Percentiles rank a stretch among this genome's conserved stretches.
Evolutionary conservation across 2,797 vertebrate genomes (phyloP).

Genomic region (Acanthurus leucopareius): DNA sequence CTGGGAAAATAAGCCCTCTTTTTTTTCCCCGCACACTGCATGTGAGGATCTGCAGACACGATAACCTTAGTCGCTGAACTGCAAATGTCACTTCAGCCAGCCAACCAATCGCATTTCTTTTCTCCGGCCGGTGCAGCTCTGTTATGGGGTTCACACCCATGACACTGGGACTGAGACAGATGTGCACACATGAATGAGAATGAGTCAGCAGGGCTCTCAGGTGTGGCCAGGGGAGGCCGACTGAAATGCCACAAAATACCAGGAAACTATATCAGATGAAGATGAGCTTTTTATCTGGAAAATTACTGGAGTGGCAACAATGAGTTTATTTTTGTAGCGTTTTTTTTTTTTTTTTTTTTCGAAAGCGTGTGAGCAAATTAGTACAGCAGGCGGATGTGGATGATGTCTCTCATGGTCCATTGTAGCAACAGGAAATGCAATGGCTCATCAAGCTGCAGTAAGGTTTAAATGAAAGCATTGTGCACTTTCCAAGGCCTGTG

Average conservation of each 20-base stretch:
- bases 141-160: constrained; percentile 59
- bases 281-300: background rate
- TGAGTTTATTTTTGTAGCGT: constrained; percentile 5
- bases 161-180: constrained; percentile 64
- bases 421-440: constrained; percentile 30
- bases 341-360: background rate
- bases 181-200: constrained; percentile 77
- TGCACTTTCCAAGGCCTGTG: background rate
- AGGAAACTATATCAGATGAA: constrained; percentile 47
- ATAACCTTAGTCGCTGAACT: constrained; percentile 77
- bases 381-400: background rate
- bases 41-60: constrained; percentile 63
- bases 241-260: constrained; percentile 68
- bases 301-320: constrained; percentile 6
- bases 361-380: constrained; percentile 47
- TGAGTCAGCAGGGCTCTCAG: constrained; percentile 72
- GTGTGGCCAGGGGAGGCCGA: constrained; percentile 56
- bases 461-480: constrained; percentile 11
- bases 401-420: constrained; percentile 5
- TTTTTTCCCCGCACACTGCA: constrained; percentile 37
- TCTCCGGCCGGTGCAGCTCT: constrained; percentile 46
- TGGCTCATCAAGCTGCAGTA: constrained; percentile 34
- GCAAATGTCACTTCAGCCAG: constrained; percentile 76
- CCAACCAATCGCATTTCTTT: constrained; percentile 60
- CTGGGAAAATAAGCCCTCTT: constrained; percentile 50